phyloP scores from a whole-genome alignment of 2,113 vertebrate species.

The Neogale vison region DNA sequence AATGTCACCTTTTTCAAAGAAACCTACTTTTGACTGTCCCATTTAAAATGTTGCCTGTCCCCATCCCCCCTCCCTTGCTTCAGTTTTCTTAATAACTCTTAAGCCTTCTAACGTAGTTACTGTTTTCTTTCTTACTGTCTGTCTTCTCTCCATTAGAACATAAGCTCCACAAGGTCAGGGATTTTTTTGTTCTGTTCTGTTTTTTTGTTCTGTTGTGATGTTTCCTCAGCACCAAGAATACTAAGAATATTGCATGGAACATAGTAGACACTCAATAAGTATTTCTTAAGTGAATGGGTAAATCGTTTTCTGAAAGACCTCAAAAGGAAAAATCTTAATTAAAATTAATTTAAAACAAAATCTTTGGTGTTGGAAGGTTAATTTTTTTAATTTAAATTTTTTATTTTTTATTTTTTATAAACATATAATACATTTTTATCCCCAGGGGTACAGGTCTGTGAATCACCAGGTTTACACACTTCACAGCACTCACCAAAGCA shows the following conservation, averaged over 20 bases:
- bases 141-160: not conserved
- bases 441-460: no score
- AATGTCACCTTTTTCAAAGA: not conserved
- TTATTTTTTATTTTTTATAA: no score
- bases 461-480: no score
- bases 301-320: not conserved
- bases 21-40: not conserved
- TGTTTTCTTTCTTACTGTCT: not conserved
- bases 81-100: not conserved
- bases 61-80: not conserved
- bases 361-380: conserved; percentile 13
- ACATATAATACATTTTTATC: no score
- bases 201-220: not conserved
- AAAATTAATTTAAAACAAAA: conserved; percentile 5
- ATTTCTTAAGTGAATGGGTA: not conserved
- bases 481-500: no score
- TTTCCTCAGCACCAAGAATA: not conserved
- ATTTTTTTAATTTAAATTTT: no score
- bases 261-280: not conserved
- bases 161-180: not conserved
- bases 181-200: not conserved
- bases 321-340: not conserved
- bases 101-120: not conserved
- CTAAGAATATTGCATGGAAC: not conserved
- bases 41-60: not conserved